Percentiles rank a stretch among this genome's conserved stretches.
Conservation (phyloP, 2,797 vertebrate genomes). For the Melopsittacus undulatus region DNA sequence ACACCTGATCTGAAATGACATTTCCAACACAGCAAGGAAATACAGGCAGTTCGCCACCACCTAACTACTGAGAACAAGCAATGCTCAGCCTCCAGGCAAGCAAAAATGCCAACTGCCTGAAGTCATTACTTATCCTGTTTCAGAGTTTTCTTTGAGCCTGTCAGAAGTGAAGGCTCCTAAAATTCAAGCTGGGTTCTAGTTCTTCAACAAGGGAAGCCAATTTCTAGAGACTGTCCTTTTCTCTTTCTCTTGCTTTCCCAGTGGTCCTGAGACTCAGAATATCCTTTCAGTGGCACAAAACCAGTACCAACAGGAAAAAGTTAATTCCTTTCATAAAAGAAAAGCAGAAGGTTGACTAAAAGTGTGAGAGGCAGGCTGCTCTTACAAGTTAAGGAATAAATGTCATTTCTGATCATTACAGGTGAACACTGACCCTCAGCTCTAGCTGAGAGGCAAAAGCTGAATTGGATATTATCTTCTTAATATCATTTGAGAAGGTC, state of each 20-base stretch:
- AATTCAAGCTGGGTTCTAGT: background rate
- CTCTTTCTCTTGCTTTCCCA: background rate
- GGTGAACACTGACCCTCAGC: background rate
- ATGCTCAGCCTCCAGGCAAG: background rate
- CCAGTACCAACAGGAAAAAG: conserved; percentile 60
- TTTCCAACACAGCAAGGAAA: conserved; percentile 39
- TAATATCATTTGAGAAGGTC: background rate
- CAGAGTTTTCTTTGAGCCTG: background rate
- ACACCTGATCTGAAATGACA: conserved; percentile 43
- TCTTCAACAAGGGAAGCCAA: background rate
- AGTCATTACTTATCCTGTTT: background rate
- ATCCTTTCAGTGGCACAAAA: conserved; percentile 15
- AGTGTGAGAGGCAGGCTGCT: background rate
- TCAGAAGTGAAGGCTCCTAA: background rate
- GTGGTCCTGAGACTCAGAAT: background rate
- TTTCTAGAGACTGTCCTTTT: background rate
- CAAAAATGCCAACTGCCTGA: conserved; percentile 23
- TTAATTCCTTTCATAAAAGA: conserved; percentile 53
- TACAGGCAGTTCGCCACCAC: background rate
- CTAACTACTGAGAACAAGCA: conserved; percentile 11
- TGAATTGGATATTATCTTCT: background rate
- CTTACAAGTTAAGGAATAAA: background rate
- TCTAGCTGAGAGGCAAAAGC: background rate
- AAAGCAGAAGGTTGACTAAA: conserved; percentile 6
- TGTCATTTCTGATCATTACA: background rate